These are phyloP conservation scores for Calvadosia cruxmelitensis DNA, from an alignment of 30 jellyfish, hydroid and myxozoan species.

Conservation along the genomic window DNA sequence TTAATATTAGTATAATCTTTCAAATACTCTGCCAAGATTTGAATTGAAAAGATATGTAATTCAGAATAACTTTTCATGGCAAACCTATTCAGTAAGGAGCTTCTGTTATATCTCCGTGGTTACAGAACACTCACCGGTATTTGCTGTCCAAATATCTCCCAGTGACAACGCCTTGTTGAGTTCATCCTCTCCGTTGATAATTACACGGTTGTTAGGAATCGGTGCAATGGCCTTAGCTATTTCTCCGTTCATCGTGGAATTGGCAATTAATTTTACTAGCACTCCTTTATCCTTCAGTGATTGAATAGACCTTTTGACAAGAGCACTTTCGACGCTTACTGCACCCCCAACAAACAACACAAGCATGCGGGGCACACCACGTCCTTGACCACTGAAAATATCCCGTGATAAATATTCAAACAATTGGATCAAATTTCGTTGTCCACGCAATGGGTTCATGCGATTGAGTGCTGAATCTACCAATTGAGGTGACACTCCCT, in stretches of 20 bases:
- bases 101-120: no score
- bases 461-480: slow-evolving; percentile 7
- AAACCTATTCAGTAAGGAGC: no score
- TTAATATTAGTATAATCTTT: no score
- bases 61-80: no score
- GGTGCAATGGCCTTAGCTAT: neutral
- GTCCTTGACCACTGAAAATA: neutral
- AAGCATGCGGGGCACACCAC: neutral
- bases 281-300: neutral
- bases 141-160: neutral
- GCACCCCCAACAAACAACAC: neutral
- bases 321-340: neutral
- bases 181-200: neutral
- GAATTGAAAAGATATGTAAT: no score
- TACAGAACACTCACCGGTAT: neutral
- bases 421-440: neutral
- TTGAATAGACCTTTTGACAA: neutral
- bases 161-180: neutral
- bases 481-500: slow-evolving; percentile 9
- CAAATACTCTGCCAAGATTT: no score
- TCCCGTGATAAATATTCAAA: neutral
- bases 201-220: neutral
- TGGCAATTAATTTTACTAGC: neutral
- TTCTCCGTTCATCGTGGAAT: neutral
- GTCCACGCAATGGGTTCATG: neutral